A percentile compares a stretch with the other conserved stretches of the same genome.
Conservation (phyloP, 2,888 invertebrate species). For the Phortica okadai region DNA sequence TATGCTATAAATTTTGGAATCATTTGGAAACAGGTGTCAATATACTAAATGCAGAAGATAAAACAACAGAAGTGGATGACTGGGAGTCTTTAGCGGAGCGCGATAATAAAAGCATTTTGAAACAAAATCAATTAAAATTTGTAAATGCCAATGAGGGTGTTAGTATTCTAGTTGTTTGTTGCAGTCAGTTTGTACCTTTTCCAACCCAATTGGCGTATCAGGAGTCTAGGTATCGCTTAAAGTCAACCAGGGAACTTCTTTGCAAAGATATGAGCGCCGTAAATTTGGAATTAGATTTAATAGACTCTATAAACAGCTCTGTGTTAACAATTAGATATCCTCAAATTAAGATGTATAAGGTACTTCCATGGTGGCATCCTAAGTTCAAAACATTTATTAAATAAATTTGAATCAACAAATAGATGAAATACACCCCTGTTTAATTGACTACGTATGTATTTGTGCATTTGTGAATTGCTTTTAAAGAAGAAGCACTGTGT, state of each 20-base stretch:
- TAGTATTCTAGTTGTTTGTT: slow-evolving; percentile 77
- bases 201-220: slow-evolving; percentile 62
- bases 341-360: slow-evolving; percentile 78
- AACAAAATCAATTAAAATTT: slow-evolving; percentile 62
- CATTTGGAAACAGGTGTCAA: slow-evolving; percentile 46
- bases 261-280: slow-evolving; percentile 78
- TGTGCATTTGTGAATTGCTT: slow-evolving; percentile 2
- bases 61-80: slow-evolving; percentile 61
- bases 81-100: slow-evolving; percentile 65
- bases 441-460: too few relatives aligned
- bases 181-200: slow-evolving; percentile 66
- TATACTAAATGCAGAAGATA: background rate
- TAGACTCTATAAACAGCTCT: slow-evolving; percentile 72
- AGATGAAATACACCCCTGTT: too few relatives aligned
- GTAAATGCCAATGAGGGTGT: slow-evolving; percentile 79
- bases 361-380: slow-evolving; percentile 84
- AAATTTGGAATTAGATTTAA: slow-evolving; percentile 79
- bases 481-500: slow-evolving; percentile 9
- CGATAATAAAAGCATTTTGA: slow-evolving; percentile 33
- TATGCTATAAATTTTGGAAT: slow-evolving; percentile 74
- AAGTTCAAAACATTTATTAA: slow-evolving; percentile 70
- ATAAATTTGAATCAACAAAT: slow-evolving; percentile 37
- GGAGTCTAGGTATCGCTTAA: slow-evolving; percentile 59
- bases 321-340: slow-evolving; percentile 77
- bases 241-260: slow-evolving; percentile 71